Evolutionary conservation across 35 echinoderm and acorn worm species (phyloP).

Genomic region (Ptychodera flava): DNA sequence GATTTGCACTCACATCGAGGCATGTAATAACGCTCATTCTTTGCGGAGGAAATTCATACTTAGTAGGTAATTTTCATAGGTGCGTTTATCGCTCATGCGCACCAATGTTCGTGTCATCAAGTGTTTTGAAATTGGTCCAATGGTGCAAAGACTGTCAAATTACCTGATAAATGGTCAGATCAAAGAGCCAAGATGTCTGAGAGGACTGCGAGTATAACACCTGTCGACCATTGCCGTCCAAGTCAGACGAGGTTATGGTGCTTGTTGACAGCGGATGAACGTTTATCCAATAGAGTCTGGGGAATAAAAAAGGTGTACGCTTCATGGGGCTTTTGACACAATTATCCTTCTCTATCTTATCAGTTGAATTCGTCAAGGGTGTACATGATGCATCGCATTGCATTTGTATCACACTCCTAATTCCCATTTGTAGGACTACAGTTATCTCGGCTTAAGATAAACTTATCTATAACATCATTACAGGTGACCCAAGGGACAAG

Average conservation of each 20-base stretch:
- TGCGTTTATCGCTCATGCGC: too few relatives aligned
- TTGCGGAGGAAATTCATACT: too few relatives aligned
- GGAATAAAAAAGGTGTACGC: not conserved
- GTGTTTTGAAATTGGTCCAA: too few relatives aligned
- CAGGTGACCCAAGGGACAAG: not conserved
- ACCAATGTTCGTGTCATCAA: too few relatives aligned
- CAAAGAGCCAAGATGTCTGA: conserved; percentile 13
- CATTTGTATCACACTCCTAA: not conserved
- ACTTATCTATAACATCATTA: not conserved
- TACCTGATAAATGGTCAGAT: conserved; percentile 30
- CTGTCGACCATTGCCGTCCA: conserved; percentile 23
- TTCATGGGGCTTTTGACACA: conserved; percentile 12
- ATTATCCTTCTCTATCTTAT: conserved; percentile 9
- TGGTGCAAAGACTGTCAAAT: too few relatives aligned
- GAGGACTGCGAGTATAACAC: conserved; percentile 20
- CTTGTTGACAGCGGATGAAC: conserved; percentile 5
- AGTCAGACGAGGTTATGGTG: conserved; percentile 15
- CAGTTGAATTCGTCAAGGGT: not conserved
- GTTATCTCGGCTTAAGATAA: not conserved
- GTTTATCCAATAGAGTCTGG: conserved; percentile 46
- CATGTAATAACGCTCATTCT: too few relatives aligned
- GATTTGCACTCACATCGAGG: too few relatives aligned
- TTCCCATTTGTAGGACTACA: not conserved
- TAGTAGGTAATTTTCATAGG: too few relatives aligned
- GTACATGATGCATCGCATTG: not conserved